phyloP scores from a whole-genome alignment of 2,888 invertebrate genomes.

The Ditylenchus weischeri region DNA sequence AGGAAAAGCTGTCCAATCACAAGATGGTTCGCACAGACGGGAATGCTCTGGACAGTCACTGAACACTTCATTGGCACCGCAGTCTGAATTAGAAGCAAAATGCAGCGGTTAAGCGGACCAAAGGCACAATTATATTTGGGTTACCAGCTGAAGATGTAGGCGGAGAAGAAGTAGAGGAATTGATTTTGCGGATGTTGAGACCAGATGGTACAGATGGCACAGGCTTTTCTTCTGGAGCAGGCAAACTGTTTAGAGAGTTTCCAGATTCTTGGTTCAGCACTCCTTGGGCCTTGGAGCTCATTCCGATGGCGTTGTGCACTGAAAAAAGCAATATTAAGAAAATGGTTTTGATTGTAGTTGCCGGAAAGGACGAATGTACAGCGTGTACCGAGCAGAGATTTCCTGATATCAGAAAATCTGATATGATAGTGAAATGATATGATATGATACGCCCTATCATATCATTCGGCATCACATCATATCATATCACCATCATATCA shows the following conservation, averaged over 20 bases:
- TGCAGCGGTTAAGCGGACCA: too few relatives aligned
- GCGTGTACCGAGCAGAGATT: too few relatives aligned
- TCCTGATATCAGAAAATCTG: too few relatives aligned
- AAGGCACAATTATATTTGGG: neutral
- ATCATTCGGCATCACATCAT: too few relatives aligned
- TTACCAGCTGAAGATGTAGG: neutral
- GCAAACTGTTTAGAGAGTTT: neutral
- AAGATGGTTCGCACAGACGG: slow-evolving; percentile 52
- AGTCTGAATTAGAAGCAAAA: slow-evolving; percentile 17
- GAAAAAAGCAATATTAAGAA: neutral
- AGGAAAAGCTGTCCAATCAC: slow-evolving; percentile 55
- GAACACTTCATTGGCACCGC: slow-evolving; percentile 52
- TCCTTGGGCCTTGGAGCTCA: slow-evolving; percentile 5
- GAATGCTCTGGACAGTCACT: slow-evolving; percentile 51
- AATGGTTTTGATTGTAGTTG: too few relatives aligned
- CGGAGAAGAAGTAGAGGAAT: neutral
- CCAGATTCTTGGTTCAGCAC: neutral
- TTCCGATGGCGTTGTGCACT: neutral
- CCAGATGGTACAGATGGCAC: neutral
- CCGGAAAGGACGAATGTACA: too few relatives aligned
- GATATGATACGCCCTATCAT: too few relatives aligned
- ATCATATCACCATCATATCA: too few relatives aligned
- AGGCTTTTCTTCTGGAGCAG: neutral
- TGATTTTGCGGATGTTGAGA: slow-evolving; percentile 1
- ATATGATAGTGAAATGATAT: too few relatives aligned